Evolutionary conservation across 1,140 invertebrate genomes (phyloP).

Genomic region (Philopotamus ludificatus): DNA sequence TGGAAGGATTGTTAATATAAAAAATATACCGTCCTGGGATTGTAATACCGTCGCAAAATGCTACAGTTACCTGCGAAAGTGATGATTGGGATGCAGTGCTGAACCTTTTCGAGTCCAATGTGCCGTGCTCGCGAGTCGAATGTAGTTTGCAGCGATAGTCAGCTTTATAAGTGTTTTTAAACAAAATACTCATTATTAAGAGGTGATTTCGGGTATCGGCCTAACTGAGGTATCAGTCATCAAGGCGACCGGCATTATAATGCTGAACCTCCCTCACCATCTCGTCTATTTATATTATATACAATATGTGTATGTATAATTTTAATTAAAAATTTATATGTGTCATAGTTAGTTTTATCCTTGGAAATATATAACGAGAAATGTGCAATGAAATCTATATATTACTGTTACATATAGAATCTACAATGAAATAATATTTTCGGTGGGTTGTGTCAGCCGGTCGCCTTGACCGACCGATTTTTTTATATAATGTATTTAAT

Average conservation of each 20-base stretch:
- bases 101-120: too few species aligned
- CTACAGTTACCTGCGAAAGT: conserved; percentile 3
- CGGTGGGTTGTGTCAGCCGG: neutral
- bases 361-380: conserved; percentile 14
- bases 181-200: conserved; percentile 36
- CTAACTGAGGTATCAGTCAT: conserved; percentile 21
- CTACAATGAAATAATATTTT: conserved; percentile 21
- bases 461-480: conserved; percentile 15
- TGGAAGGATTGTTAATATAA: too few species aligned
- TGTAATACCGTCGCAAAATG: neutral
- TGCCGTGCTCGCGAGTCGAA: conserved; percentile 10
- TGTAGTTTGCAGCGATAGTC: conserved; percentile 39
- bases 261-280: conserved; percentile 12
- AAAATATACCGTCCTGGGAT: conserved; percentile 8
- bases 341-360: neutral
- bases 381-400: conserved; percentile 29
- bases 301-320: too few species aligned
- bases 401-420: conserved; percentile 23
- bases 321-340: too few species aligned
- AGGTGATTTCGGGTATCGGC: conserved; percentile 38
- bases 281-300: conserved; percentile 11
- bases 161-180: conserved; percentile 41
- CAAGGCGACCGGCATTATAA: too few species aligned
- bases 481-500: conserved; percentile 39
- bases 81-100: neutral